Percentiles rank a stretch among this genome's conserved stretches.
phyloP scores from a whole-genome alignment of 2,113 vertebrate genomes.

The Perca flavescens region DNA sequence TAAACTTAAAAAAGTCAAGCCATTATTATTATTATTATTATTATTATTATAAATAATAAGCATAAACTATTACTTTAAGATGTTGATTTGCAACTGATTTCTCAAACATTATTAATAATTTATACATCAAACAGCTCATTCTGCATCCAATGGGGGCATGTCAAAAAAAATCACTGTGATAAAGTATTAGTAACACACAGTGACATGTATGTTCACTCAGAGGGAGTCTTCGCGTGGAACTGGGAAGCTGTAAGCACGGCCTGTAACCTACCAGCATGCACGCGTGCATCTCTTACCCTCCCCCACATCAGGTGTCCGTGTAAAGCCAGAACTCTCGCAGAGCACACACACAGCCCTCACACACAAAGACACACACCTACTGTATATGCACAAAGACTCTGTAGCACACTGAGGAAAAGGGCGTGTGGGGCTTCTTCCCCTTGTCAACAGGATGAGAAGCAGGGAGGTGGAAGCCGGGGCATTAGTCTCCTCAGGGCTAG shows the following conservation, averaged over 20 bases:
- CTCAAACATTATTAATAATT: background rate
- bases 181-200: constrained; percentile 8
- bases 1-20: background rate
- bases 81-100: background rate
- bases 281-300: constrained; percentile 51
- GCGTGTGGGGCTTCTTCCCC: constrained; percentile 45
- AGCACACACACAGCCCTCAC: constrained; percentile 17
- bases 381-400: background rate
- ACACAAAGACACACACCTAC: background rate
- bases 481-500: constrained; percentile 62
- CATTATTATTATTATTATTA: no score
- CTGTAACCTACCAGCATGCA: constrained; percentile 46
- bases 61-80: background rate
- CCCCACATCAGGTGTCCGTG: constrained; percentile 61
- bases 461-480: constrained; percentile 61
- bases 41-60: background rate
- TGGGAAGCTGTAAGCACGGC: constrained; percentile 12
- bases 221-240: constrained; percentile 31
- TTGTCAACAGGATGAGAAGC: constrained; percentile 80
- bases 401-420: constrained; percentile 40
- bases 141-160: background rate
- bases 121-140: background rate
- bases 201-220: constrained; percentile 15
- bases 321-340: constrained; percentile 50
- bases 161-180: constrained; percentile 6